Evolutionary conservation across 2,113 vertebrate species (phyloP).

Genomic region (Eira barbara): DNA sequence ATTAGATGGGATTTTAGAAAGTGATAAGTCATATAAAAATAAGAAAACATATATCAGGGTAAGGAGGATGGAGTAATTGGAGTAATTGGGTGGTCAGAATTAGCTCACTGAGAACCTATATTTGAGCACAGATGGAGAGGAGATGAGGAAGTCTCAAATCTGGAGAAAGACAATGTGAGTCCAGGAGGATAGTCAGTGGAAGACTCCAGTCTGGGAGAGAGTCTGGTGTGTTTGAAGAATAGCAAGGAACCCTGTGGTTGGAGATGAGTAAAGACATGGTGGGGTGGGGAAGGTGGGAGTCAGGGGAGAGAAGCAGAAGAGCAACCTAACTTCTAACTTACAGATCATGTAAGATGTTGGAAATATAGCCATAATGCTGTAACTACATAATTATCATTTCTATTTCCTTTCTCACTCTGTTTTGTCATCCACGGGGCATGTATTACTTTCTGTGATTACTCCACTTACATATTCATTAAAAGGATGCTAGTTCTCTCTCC

Average conservation of each 20-base stretch:
- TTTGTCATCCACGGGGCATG: background rate
- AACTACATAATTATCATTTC: background rate
- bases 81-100: background rate
- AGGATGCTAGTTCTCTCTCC: background rate
- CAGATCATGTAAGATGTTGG: background rate
- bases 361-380: background rate
- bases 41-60: background rate
- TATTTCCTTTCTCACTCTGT: background rate
- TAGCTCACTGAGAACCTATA: background rate
- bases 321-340: background rate
- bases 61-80: background rate
- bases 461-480: background rate
- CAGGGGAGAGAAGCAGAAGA: background rate
- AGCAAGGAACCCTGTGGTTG: background rate
- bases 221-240: background rate
- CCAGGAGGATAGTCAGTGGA: background rate
- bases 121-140: background rate
- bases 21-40: background rate
- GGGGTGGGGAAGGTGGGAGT: background rate
- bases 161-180: background rate
- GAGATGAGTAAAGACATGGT: background rate
- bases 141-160: background rate
- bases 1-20: background rate
- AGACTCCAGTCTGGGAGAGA: background rate
- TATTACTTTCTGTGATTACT: background rate